phyloP scores from a whole-genome alignment of 1,140 invertebrate genomes.

The Stenopsyche tienmushanensis region DNA sequence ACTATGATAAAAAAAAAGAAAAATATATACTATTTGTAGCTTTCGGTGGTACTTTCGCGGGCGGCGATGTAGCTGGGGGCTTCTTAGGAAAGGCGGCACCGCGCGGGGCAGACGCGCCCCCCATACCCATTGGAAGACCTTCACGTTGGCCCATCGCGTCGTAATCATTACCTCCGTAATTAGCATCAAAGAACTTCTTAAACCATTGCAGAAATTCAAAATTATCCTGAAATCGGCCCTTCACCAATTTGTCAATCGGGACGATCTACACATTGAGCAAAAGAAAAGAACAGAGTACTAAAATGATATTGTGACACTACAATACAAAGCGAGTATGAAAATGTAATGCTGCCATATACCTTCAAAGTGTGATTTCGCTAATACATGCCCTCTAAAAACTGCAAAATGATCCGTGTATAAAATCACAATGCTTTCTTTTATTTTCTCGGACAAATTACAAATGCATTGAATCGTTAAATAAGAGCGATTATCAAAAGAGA shows the following conservation, averaged over 20 bases:
- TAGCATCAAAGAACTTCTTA: slow-evolving; percentile 99
- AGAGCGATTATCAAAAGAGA: not conserved
- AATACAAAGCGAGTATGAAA: slow-evolving; percentile 6
- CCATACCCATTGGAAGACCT: slow-evolving; percentile 77
- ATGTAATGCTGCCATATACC: not conserved
- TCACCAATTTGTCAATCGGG: slow-evolving; percentile 86
- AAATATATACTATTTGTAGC: slow-evolving; percentile 59
- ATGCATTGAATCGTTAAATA: not conserved
- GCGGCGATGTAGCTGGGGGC: slow-evolving; percentile 49
- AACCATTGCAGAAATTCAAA: slow-evolving; percentile 99
- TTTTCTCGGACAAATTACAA: not conserved
- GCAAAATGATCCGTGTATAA: too few relatives aligned
- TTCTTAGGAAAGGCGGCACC: slow-evolving; percentile 50
- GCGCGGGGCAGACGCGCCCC: slow-evolving; percentile 60
- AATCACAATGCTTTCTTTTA: slow-evolving; percentile 1
- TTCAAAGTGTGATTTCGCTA: not conserved
- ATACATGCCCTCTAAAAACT: slow-evolving; percentile 15
- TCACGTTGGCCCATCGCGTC: slow-evolving; percentile 83
- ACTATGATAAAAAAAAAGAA: slow-evolving; percentile 39
- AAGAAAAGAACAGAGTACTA: slow-evolving; percentile 43
- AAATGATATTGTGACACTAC: slow-evolving; percentile 40
- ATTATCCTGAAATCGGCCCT: slow-evolving; percentile 96
- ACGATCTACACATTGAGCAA: slow-evolving; percentile 71
- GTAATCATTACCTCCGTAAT: slow-evolving; percentile 91
- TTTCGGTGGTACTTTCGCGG: slow-evolving; percentile 57